These are phyloP conservation scores for Sesamia nonagrioides DNA, from an alignment of 1,140 invertebrate genomes.

Conservation along the genomic window DNA sequence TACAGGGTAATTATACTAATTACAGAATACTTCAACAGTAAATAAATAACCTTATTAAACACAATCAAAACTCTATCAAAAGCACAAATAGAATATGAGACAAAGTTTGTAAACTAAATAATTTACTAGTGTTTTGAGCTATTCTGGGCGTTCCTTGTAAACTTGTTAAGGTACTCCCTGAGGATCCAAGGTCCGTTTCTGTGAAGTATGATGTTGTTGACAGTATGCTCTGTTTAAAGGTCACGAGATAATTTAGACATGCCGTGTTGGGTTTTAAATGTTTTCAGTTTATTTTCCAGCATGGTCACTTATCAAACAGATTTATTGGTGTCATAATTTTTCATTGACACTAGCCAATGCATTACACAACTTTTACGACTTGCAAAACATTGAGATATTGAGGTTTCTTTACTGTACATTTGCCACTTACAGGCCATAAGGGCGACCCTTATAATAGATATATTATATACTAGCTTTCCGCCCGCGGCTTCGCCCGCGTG, in stretches of 20 bases:
- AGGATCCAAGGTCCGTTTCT: conserved; percentile 13
- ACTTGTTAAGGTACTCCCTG: conserved; percentile 23
- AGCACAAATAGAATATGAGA: conserved; percentile 40
- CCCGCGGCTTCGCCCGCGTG: no score
- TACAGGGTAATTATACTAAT: not conserved
- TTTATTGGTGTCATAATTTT: no score
- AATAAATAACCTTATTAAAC: conserved; percentile 36
- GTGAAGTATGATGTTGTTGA: conserved; percentile 48
- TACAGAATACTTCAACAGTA: not conserved
- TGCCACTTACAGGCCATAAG: no score
- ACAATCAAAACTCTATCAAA: conserved; percentile 40
- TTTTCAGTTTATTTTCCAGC: not conserved
- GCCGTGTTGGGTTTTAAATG: not conserved
- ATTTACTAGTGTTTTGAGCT: conserved; percentile 47
- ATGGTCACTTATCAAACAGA: no score
- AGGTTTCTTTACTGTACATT: no score
- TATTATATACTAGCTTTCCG: no score
- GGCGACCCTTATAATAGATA: no score
- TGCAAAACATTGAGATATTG: no score
- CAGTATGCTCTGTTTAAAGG: conserved; percentile 32
- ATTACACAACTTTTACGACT: no score
- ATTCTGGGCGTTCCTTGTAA: conserved; percentile 15
- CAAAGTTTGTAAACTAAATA: conserved; percentile 51
- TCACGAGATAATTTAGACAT: not conserved
- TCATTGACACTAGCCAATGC: no score